Conservation (phyloP, 1,140 invertebrate species). For the Leptinotarsa undecemlineata region DNA sequence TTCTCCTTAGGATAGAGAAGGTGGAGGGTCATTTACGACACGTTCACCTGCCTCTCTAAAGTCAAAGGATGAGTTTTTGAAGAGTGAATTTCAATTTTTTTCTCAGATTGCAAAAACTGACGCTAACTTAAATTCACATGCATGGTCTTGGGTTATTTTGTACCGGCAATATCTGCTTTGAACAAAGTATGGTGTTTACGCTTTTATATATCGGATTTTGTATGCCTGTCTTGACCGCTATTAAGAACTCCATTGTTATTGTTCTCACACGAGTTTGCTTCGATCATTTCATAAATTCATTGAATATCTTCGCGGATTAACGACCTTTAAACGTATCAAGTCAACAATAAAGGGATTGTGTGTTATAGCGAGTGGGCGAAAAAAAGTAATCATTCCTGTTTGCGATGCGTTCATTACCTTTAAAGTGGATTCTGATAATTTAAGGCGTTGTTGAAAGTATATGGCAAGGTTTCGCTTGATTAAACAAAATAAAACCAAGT, state of each 20-base stretch:
- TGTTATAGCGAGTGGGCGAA: conserved; percentile 11
- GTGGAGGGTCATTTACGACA: too few relatives aligned
- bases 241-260: background rate
- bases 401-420: conserved; percentile 22
- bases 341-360: conserved; percentile 25
- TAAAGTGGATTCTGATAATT: conserved; percentile 22
- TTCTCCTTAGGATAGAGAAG: too few relatives aligned
- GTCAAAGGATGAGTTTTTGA: too few relatives aligned
- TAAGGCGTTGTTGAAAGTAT: conserved; percentile 20
- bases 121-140: too few relatives aligned
- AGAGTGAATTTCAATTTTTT: too few relatives aligned
- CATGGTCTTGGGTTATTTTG: too few relatives aligned
- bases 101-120: too few relatives aligned
- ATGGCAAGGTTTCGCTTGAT: conserved; percentile 16
- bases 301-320: conserved; percentile 11
- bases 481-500: conserved; percentile 22
- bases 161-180: background rate
- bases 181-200: conserved; percentile 5
- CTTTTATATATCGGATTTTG: background rate
- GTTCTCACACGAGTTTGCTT: background rate
- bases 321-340: conserved; percentile 24
- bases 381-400: conserved; percentile 22
- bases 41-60: too few relatives aligned
- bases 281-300: conserved; percentile 5
- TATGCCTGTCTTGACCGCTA: conserved; percentile 1